Base-by-base conservation (phyloP, 2,888 invertebrate species). In the Esperia sulphurella region DNA sequence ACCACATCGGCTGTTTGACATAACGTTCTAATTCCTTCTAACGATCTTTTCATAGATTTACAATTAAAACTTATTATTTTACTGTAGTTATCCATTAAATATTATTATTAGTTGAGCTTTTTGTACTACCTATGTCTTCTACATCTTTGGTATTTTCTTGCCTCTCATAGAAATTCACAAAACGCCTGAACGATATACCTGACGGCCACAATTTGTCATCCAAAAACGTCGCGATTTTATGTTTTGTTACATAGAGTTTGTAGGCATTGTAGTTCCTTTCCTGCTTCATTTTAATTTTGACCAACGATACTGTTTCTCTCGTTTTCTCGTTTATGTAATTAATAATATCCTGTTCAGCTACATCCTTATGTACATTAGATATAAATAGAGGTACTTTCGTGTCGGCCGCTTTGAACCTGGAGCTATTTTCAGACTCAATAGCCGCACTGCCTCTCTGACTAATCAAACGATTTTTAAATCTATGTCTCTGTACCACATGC, bases 161-260 rank as follows among this genome's bases (percentile, higher is more conserved):
- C 10, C 1, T 28, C 0, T 21, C 7, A n/a, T 41, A 28, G 10
- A 41, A 42, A 8, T 42, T 10, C 13, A 42, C 30, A 30, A 42
- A 42, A 1, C 31, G 13, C 13, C 42, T 21, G 13, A 31, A 42
- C 9, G 10, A 12, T 4, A 42, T 31, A 1, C 31, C 42, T 3
- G 12, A 6, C 1, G 42, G 55, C 58, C 54, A 58, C 13, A 55
- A 12, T 2, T 47, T 54, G 0, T 43, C 47, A 40, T 58, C 43
- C 8, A 58, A 37, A 33, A 48, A 58, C 9, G 3, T n/a, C 41
- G 4, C 9, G 49, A 8, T n/a, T 33, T 42, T 42, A 3, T 42
- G 6, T 3, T 12, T 8, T 9, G 42, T 7, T 28, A 42, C 42
- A 13, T 31, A 42, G 1, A 42, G 1, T 14, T 42, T 42, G 12